Evolutionary conservation across 2,113 vertebrate genomes (phyloP).

Genomic region (Dasyornis broadbenti): DNA sequence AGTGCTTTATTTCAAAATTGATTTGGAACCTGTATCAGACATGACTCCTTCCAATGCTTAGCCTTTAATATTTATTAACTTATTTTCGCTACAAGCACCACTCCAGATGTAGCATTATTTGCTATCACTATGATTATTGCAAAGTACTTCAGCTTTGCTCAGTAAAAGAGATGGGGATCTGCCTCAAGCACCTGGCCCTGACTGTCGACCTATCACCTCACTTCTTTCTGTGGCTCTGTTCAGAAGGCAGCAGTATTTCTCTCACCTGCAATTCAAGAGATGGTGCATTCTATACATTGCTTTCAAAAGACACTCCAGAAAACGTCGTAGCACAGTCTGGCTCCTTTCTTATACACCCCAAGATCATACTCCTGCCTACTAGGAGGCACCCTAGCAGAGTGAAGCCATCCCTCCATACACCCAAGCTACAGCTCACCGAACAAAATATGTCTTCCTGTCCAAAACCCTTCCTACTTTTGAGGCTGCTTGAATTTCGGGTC

Average conservation of each 20-base stretch:
- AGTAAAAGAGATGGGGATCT: not conserved
- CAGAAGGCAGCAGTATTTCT: not conserved
- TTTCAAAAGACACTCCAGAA: not conserved
- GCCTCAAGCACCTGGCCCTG: not conserved
- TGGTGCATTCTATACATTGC: not conserved
- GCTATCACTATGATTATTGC: not conserved
- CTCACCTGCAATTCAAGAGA: not conserved
- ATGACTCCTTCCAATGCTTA: not conserved
- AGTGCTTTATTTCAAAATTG: not conserved
- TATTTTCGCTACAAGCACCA: not conserved
- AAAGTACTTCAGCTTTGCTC: not conserved
- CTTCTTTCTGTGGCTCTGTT: not conserved
- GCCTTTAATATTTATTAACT: not conserved
- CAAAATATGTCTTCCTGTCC: fast-evolving
- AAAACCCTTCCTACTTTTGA: not conserved
- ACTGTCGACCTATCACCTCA: not conserved
- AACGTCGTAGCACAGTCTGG: not conserved
- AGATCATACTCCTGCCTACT: not conserved
- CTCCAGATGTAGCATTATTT: not conserved
- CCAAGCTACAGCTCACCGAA: fast-evolving
- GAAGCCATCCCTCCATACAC: not conserved
- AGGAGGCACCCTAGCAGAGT: not conserved
- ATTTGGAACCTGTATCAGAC: not conserved
- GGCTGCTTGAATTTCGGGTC: not conserved
- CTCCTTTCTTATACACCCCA: not conserved